phyloP scores from a whole-genome alignment of 2,113 vertebrate genomes.

The Falco punctatus region DNA sequence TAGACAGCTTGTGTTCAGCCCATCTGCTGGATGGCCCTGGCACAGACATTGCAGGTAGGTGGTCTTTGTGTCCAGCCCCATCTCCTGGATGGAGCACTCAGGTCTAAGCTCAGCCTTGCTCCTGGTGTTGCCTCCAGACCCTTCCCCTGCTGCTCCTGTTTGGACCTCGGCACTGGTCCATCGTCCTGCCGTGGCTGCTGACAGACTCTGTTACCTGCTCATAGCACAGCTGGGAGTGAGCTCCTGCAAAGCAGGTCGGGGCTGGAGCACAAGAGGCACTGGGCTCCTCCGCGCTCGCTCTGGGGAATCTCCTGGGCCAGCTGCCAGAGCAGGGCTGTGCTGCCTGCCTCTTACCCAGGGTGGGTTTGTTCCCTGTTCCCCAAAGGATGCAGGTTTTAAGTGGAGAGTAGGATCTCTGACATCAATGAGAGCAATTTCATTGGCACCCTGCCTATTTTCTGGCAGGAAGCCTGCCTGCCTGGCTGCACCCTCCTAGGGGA shows the following conservation, averaged over 20 bases:
- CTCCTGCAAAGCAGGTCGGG: background rate
- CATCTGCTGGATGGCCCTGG: background rate
- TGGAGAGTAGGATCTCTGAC: accelerated
- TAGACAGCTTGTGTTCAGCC: too few species aligned
- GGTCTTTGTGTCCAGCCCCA: background rate
- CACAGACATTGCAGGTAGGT: background rate
- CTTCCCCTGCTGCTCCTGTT: background rate
- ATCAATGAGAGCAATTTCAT: background rate
- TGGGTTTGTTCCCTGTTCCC: background rate
- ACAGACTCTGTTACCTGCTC: background rate
- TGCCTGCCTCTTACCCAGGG: background rate
- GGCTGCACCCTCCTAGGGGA: background rate
- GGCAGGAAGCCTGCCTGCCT: background rate
- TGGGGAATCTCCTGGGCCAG: background rate
- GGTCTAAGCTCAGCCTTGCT: background rate
- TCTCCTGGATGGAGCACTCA: background rate
- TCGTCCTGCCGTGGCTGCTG: background rate
- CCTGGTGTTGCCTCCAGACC: background rate
- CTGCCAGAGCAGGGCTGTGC: background rate
- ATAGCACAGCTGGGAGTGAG: background rate
- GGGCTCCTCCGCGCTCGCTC: background rate
- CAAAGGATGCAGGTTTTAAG: background rate
- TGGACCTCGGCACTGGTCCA: background rate
- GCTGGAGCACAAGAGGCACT: background rate
- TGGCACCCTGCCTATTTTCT: background rate